A percentile compares a stretch with the other conserved stretches of the same genome.
phyloP scores from a whole-genome alignment of 2,888 invertebrate genomes.

The Hyalella azteca region DNA sequence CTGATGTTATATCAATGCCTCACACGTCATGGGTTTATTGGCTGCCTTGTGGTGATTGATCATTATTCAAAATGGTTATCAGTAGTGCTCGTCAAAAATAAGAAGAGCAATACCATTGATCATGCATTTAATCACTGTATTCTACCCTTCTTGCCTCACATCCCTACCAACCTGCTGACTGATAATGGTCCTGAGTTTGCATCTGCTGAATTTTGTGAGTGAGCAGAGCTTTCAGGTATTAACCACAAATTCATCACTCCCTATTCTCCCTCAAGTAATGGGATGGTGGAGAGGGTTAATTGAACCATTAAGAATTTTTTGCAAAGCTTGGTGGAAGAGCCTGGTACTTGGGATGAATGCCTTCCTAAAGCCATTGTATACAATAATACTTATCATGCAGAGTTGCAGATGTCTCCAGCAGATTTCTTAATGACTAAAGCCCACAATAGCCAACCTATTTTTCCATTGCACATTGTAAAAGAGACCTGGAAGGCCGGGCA shows the following conservation, averaged over 20 bases:
- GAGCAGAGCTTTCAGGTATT: neutral
- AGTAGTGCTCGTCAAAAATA: neutral
- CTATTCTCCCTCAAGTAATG: conserved; percentile 10
- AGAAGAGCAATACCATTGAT: neutral
- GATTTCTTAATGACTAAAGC: neutral
- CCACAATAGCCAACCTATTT: neutral
- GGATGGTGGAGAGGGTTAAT: conserved; percentile 2
- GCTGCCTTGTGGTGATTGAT: neutral
- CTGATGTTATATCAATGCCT: neutral
- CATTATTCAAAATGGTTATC: neutral
- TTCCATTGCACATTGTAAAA: neutral
- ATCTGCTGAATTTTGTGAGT: conserved; percentile 5
- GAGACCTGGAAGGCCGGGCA: neutral
- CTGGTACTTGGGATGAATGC: neutral
- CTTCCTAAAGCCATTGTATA: neutral
- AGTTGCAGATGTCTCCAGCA: conserved; percentile 7
- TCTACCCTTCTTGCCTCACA: neutral
- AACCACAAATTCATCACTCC: conserved; percentile 3
- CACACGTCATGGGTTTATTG: neutral
- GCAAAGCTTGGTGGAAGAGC: neutral
- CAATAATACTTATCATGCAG: neutral
- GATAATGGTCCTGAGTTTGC: neutral
- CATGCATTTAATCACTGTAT: neutral
- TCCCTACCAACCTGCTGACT: neutral
- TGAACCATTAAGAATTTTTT: neutral